A percentile compares a stretch with the other conserved stretches of the same genome.
Evolutionary conservation across 2,797 vertebrate genomes (phyloP).

Genomic region (Cuculus canorus): DNA sequence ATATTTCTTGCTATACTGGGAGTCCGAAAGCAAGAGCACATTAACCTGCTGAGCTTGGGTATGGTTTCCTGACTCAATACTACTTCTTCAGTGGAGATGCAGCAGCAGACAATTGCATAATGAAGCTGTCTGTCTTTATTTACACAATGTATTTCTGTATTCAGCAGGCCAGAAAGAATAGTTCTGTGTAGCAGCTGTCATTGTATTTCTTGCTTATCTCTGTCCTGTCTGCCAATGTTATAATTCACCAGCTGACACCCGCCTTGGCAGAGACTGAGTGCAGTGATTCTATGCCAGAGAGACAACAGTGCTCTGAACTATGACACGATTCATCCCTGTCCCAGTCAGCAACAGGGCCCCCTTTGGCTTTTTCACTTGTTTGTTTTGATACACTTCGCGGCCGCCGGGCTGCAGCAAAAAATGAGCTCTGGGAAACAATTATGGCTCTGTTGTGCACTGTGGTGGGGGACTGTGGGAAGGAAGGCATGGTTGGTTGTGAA

Average conservation of each 20-base stretch:
- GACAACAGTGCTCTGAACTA: slow-evolving; percentile 76
- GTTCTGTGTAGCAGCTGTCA: slow-evolving; percentile 83
- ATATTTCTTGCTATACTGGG: slow-evolving; percentile 8
- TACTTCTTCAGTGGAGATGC: slow-evolving; percentile 62
- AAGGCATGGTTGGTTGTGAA: slow-evolving; percentile 30
- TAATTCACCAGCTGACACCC: slow-evolving; percentile 85
- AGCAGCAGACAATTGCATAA: slow-evolving; percentile 83
- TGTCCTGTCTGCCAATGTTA: slow-evolving; percentile 80
- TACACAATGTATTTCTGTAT: slow-evolving; percentile 83
- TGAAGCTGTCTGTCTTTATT: slow-evolving; percentile 85
- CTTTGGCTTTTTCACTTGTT: slow-evolving; percentile 32
- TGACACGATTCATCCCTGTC: slow-evolving; percentile 76
- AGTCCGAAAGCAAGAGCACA: slow-evolving; percentile 42
- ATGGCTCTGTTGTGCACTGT: slow-evolving; percentile 6
- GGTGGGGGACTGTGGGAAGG: neutral
- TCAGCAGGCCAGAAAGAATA: slow-evolving; percentile 82
- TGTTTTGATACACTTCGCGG: slow-evolving; percentile 23
- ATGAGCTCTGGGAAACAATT: slow-evolving; percentile 36
- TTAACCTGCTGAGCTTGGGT: slow-evolving; percentile 69
- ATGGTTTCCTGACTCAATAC: slow-evolving; percentile 75
- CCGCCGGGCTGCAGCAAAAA: neutral
- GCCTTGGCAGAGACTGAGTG: slow-evolving; percentile 76
- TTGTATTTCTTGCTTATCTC: slow-evolving; percentile 81
- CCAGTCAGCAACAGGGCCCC: slow-evolving; percentile 67
- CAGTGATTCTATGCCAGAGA: slow-evolving; percentile 72